Evolutionary conservation across 2,797 vertebrate species (phyloP), one percentile per base, ranked within the genome.

Genomic region (Sebastes flavidus): DNA sequence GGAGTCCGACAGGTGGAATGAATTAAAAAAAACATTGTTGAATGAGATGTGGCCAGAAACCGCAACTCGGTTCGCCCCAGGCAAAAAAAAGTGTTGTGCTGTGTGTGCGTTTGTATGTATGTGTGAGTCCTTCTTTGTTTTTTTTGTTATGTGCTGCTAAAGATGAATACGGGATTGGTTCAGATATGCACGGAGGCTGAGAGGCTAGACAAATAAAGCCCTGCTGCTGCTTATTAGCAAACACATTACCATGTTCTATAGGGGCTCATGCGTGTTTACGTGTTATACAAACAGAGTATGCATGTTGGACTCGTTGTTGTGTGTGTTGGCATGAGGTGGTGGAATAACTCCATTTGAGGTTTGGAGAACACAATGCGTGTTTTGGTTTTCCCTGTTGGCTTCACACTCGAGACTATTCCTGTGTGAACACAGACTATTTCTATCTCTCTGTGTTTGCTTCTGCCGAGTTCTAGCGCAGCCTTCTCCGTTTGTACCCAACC

Each of bases 1-100:
- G 1, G 66, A 72, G 65, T 85, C 77, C 49, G 32, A 66, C 88
- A 90, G 87, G 83, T 89, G 90, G 92, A 80, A 87, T 36, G 56
- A 79, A 89, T 93, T 92, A 83, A 62, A 87, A 87, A 74, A 68
- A 83, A 73, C 29, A 49, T 38, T n/a, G 20, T 22, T 8, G 25
- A 78, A 75, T 63, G 30, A 86, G 61, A 72, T 66, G 20, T 69
- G n/a, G 61, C 60, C 6, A 67, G 60, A 77, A 86, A 90, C 70
- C n/a, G 5, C 78, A 68, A 34, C 55, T 36, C n/a, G 27, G 68
- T 77, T 82, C 65, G 63, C 68, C 72, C 22, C 36, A 58, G 73
- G 70, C 67, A 61, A 63, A 56, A 25, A 46, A 18, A 46, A 46
- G 14, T 38, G 8, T 30, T 58, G 27, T 61, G 10, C 66, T 69